Evolutionary conservation across 2,888 invertebrate genomes (phyloP), one percentile per base, ranked within the genome.

Genomic region (Chrysomela aeneicollis): DNA sequence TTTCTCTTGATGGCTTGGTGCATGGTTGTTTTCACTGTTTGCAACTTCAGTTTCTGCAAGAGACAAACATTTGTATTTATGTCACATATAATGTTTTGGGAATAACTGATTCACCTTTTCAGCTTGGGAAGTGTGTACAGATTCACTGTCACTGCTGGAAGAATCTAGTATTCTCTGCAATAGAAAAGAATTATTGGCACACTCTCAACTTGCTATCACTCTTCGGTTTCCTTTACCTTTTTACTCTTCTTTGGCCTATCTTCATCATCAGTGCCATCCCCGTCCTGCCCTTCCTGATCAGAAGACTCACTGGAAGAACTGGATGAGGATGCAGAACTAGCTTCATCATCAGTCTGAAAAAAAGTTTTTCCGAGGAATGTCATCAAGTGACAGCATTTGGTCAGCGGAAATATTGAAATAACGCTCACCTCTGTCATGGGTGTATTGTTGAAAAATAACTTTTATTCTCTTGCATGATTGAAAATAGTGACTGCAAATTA

Each of bases 11-110:
- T 76, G 15, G 77, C 77, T 68, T 79, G 79, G 47, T 78, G 79
- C 74, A 81, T 75, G 30, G 77, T 81, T 67, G 79, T 83, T 35
- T 82, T 79, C 17, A 73, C 75, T 59, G 74, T 78, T 63, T 82
- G 81, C 51, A 83, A 32, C 76, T 84, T 84, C 59, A 70, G 75
- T 74, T 84, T 85, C 83, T 84, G 35, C 2, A 58, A 52, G 5
- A 73, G 75, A 65, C 19, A 59, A 66, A 64, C 17, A n/a, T 52
- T 54, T 22, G 15, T n/a, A n/a, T n/a, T n/a, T n/a, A n/a, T n/a
- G 19, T 17, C 12, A 35, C 26, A 54, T 42, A 58, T n/a, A n/a
- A n/a, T n/a, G n/a, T 26, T 26, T 26, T 26, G 26, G 3, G 26
- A 26, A 3, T 3, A 26, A 50, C 37, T 35, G 10, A 9, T 15